Percentiles rank a stretch among this genome's conserved stretches.
phyloP scores from a whole-genome alignment of 2,888 invertebrate genomes.

The Amphimallon solstitiale region DNA sequence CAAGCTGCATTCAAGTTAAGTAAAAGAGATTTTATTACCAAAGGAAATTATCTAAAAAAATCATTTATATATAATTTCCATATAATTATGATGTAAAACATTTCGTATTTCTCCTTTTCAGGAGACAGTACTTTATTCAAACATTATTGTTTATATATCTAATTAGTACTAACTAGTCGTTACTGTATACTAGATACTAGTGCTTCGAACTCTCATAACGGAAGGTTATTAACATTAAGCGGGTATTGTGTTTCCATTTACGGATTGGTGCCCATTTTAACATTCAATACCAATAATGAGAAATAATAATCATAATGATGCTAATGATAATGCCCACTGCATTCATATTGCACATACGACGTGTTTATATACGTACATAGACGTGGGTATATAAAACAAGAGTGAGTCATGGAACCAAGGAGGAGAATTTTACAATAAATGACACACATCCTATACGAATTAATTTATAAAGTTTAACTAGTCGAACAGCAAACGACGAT shows the following conservation, averaged over 20 bases:
- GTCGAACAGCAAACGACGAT: too few relatives aligned
- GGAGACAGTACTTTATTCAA: too few relatives aligned
- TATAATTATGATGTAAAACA: too few relatives aligned
- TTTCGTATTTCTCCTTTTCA: too few relatives aligned
- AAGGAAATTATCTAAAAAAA: too few relatives aligned
- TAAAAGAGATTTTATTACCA: too few relatives aligned
- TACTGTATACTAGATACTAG: not conserved
- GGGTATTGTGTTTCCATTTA: not conserved
- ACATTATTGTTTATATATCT: too few relatives aligned
- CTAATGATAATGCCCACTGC: not conserved
- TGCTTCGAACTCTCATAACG: not conserved
- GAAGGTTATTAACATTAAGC: not conserved
- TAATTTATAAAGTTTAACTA: too few relatives aligned
- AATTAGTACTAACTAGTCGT: not conserved
- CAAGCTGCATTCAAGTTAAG: too few relatives aligned
- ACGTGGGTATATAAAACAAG: not conserved
- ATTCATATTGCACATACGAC: too few relatives aligned
- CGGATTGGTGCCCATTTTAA: not conserved
- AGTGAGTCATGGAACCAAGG: constrained; percentile 6
- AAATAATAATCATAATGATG: not conserved
- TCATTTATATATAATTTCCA: too few relatives aligned
- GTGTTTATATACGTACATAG: not conserved
- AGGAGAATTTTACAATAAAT: not conserved
- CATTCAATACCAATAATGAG: constrained; percentile 5
- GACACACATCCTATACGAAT: not conserved